These are phyloP conservation scores for Lutjanus campechanus DNA, from an alignment of 2,797 vertebrate genomes.

Conservation along the genomic window DNA sequence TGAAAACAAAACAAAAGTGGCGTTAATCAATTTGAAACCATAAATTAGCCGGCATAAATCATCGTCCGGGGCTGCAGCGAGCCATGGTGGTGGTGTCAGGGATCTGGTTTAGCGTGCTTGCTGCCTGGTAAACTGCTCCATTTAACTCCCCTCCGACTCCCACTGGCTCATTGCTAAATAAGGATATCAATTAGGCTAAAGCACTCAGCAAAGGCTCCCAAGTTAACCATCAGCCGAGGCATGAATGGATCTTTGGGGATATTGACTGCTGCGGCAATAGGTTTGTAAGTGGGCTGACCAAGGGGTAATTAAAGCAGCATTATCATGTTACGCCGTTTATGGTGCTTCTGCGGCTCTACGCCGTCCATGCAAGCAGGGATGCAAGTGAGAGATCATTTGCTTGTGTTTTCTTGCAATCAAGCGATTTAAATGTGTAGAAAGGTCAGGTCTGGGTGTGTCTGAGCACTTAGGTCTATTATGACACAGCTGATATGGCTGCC, in stretches of 20 bases:
- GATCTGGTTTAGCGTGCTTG: slow-evolving; percentile 81
- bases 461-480: neutral
- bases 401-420: slow-evolving; percentile 6
- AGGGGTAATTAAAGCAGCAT: slow-evolving; percentile 90
- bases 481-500: neutral
- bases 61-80: slow-evolving; percentile 57
- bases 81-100: slow-evolving; percentile 71
- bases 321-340: slow-evolving; percentile 87
- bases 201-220: slow-evolving; percentile 89
- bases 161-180: slow-evolving; percentile 89
- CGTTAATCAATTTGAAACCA: slow-evolving; percentile 67
- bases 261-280: slow-evolving; percentile 89
- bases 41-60: slow-evolving; percentile 78
- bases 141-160: slow-evolving; percentile 88
- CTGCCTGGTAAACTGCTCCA: slow-evolving; percentile 88
- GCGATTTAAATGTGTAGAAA: slow-evolving; percentile 13
- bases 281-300: slow-evolving; percentile 90
- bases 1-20: slow-evolving; percentile 63
- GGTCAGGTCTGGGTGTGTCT: slow-evolving; percentile 2
- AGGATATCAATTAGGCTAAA: slow-evolving; percentile 91
- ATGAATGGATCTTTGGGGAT: slow-evolving; percentile 90
- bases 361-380: slow-evolving; percentile 49
- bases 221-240: slow-evolving; percentile 89
- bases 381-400: slow-evolving; percentile 24
- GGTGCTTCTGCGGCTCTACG: slow-evolving; percentile 72